Evolutionary conservation across 2,797 vertebrate genomes (phyloP).

Genomic region (Anguilla pacifica): DNA sequence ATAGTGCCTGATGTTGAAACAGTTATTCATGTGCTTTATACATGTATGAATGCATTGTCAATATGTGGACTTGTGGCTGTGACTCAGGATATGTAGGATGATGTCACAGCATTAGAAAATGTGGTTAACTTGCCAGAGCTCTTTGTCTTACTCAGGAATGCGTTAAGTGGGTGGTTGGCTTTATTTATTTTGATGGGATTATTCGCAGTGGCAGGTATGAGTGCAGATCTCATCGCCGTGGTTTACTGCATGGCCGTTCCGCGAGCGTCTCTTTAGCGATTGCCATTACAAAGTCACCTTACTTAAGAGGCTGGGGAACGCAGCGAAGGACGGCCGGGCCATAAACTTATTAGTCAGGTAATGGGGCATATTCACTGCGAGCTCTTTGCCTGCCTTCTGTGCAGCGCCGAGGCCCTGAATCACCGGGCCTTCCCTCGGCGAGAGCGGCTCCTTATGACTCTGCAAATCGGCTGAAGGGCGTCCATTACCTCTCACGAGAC

Average conservation of each 20-base stretch:
- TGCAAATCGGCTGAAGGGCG: slow-evolving; percentile 35
- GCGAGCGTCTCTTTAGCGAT: slow-evolving; percentile 17
- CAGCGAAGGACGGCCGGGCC: not conserved
- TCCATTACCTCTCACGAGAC: slow-evolving; percentile 35
- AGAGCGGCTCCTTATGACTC: slow-evolving; percentile 26
- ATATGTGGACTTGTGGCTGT: not conserved
- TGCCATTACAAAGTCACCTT: not conserved
- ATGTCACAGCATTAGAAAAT: not conserved
- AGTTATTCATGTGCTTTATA: not conserved
- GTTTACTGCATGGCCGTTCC: slow-evolving; percentile 22
- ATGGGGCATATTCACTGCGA: not conserved
- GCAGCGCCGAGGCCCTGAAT: not conserved
- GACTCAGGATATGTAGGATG: not conserved
- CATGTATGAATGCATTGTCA: not conserved
- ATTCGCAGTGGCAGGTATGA: slow-evolving; percentile 22
- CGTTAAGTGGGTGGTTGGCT: slow-evolving; percentile 1
- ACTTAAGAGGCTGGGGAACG: not conserved
- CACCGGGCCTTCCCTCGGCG: not conserved
- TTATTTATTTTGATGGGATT: slow-evolving; percentile 28
- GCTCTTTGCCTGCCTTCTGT: not conserved
- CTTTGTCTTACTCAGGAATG: slow-evolving; percentile 21
- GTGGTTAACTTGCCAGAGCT: not conserved
- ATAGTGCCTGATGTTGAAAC: not conserved
- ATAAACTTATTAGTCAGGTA: not conserved
- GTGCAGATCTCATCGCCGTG: not conserved